These are phyloP conservation scores for Cotesia chilonis DNA, from an alignment of 1,140 invertebrate species.

Conservation along the genomic window DNA sequence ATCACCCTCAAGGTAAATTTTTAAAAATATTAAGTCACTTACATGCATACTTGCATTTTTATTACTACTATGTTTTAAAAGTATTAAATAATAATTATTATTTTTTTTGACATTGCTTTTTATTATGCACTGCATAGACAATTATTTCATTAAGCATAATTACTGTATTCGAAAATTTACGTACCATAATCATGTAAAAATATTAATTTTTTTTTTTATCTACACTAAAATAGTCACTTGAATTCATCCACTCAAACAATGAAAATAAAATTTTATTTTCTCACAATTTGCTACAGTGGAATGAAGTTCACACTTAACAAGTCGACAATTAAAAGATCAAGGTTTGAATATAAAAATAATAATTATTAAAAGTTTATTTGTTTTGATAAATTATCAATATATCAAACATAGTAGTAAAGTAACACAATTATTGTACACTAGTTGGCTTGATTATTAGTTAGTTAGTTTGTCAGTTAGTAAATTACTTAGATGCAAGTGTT, in stretches of 20 bases:
- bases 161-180: not conserved
- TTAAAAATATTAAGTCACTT: not conserved
- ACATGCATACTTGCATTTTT: constrained; percentile 15
- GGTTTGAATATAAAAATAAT: not conserved
- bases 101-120: not conserved
- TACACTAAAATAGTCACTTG: too few relatives aligned
- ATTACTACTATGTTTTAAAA: not conserved
- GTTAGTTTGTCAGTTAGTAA: not conserved
- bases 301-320: constrained; percentile 30
- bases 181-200: not conserved
- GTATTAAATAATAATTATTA: constrained; percentile 6
- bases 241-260: not conserved
- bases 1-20: constrained; percentile 62
- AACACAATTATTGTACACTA: constrained; percentile 12
- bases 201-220: not conserved
- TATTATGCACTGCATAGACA: constrained; percentile 11
- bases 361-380: not conserved
- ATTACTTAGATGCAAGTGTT: constrained; percentile 28
- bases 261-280: constrained; percentile 15
- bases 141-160: not conserved
- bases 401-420: not conserved
- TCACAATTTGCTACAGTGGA: constrained; percentile 29
- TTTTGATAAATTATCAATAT: not conserved
- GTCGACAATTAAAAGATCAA: constrained; percentile 3
- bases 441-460: constrained; percentile 14